Conservation (phyloP, 2,113 vertebrate species). For the Anhinga rufa region DNA sequence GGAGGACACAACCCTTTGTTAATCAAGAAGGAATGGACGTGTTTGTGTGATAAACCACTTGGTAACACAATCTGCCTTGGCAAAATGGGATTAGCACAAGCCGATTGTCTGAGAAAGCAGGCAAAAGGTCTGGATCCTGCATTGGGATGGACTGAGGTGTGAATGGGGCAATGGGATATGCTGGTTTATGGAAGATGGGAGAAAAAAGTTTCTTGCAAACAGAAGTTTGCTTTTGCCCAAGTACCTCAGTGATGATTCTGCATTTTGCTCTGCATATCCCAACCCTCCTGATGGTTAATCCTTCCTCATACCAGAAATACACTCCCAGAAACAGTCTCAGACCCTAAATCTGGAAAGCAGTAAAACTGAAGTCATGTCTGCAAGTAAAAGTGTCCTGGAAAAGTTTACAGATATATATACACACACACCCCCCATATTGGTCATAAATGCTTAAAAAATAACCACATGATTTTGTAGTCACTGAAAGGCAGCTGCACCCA, state of each 20-base stretch:
- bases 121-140: background rate
- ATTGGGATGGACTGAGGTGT: background rate
- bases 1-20: background rate
- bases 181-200: background rate
- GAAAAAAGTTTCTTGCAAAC: background rate
- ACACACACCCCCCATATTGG: background rate
- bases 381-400: background rate
- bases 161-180: background rate
- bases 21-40: background rate
- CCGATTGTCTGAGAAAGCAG: fast-evolving
- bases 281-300: background rate
- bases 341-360: background rate
- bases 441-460: background rate
- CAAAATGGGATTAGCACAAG: background rate
- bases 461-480: background rate
- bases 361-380: background rate
- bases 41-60: background rate
- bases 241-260: background rate
- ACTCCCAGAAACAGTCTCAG: background rate
- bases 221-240: background rate
- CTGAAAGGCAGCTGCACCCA: background rate
- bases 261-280: background rate
- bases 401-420: background rate
- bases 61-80: background rate
- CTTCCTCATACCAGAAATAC: background rate